Conservation (phyloP, 1,140 invertebrate species). For the Papilio polyxenes region DNA sequence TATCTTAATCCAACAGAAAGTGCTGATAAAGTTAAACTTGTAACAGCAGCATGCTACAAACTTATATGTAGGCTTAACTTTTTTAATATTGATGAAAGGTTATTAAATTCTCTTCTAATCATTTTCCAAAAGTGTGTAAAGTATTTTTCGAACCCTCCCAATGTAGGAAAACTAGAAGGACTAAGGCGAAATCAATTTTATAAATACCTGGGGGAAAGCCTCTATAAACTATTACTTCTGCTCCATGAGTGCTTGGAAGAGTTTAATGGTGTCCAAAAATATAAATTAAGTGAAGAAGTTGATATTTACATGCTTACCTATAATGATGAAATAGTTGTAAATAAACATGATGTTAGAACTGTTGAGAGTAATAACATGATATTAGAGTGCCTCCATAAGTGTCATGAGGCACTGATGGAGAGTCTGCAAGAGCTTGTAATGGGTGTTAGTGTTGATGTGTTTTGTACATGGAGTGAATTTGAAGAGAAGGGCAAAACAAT, state of each 20-base stretch:
- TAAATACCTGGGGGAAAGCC: slow-evolving; percentile 59
- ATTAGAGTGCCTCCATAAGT: slow-evolving; percentile 57
- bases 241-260: slow-evolving; percentile 55
- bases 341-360: slow-evolving; percentile 44
- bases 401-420: slow-evolving; percentile 59
- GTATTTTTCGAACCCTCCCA: slow-evolving; percentile 65
- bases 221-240: slow-evolving; percentile 53
- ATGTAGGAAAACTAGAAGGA: slow-evolving; percentile 53
- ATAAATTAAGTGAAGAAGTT: slow-evolving; percentile 46
- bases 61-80: slow-evolving; percentile 61
- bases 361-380: slow-evolving; percentile 53
- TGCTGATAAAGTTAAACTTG: slow-evolving; percentile 53
- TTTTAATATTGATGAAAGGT: slow-evolving; percentile 53
- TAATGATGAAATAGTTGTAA: slow-evolving; percentile 47
- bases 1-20: slow-evolving; percentile 63
- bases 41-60: slow-evolving; percentile 59
- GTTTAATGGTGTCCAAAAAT: slow-evolving; percentile 50
- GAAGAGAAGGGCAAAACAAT: slow-evolving; percentile 63
- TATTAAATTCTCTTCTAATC: slow-evolving; percentile 50
- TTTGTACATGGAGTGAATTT: slow-evolving; percentile 77
- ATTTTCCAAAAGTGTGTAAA: slow-evolving; percentile 62
- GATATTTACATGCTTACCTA: slow-evolving; percentile 62
- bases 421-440: slow-evolving; percentile 63
- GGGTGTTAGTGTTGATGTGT: slow-evolving; percentile 71
- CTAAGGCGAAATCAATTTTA: slow-evolving; percentile 63